Evolutionary conservation across 2,797 vertebrate species (phyloP), one percentile per base, ranked within the genome.

Genomic region (Hippopotamyrus pictus): DNA sequence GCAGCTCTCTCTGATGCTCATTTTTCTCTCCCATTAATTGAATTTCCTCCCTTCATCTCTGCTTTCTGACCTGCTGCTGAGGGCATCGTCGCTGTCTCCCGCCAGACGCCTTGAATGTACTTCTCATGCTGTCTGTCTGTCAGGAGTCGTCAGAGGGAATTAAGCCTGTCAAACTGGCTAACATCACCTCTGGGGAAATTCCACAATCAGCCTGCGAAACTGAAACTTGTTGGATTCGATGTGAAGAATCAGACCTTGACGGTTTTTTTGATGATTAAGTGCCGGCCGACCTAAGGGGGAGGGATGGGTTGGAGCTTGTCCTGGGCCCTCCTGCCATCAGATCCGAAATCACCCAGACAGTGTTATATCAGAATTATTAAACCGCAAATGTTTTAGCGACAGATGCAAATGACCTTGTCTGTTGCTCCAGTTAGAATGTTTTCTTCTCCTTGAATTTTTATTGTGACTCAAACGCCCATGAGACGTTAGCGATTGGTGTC

Each of bases 11-110:
- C 88, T 46, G 62, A 1, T 85, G 88, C 87, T 87, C 53, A 48
- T 88, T 84, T 90, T 89, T 50, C 29, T 41, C 22, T 41, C 62
- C 65, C 48, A 14, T 53, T 29, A 82, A 9, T 89, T 92, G 89
- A 86, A 90, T 89, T 91, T 92, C 89, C 89, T 90, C 76, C 83
- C 86, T 89, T 90, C 88, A 37, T 65, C 89, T 88, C 88, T 90
- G 79, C 90, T 76, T 88, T 54, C 88, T 89, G 91, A 84, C 65
- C 82, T 59, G 33, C 89, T 19, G 9, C 86, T 44, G 29, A 69
- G 86, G 69, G 50, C 90, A 59, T 85, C 48, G 25, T 91, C 65
- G 44, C 88, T 46, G 84, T 73, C 62, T 19, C 62, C 50, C 25
- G 3, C 8, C 19, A 25, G 53, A 33, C 33, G 19, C 8, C 82